phyloP scores from a whole-genome alignment of 2,888 invertebrate genomes.

The Epinotia nisella region DNA sequence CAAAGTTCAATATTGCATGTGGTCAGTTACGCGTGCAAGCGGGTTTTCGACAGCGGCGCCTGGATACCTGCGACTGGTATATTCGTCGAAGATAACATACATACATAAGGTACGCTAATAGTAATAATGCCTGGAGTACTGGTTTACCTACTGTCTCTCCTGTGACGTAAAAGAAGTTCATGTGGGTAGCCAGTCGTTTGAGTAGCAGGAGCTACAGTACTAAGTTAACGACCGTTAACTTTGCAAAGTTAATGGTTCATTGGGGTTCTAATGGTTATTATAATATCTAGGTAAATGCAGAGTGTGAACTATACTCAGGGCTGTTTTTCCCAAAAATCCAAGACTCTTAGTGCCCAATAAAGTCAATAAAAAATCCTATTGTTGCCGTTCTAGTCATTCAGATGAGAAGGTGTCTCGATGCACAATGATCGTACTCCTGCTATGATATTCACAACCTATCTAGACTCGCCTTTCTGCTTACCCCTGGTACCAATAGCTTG shows the following conservation, averaged over 20 bases:
- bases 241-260: too few species aligned
- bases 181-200: background rate
- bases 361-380: slow-evolving; percentile 8
- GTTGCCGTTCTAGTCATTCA: slow-evolving; percentile 1
- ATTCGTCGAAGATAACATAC: background rate
- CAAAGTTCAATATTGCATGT: background rate
- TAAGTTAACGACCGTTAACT: too few species aligned
- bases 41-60: background rate
- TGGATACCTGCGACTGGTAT: background rate
- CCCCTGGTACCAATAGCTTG: background rate
- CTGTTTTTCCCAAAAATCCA: too few species aligned
- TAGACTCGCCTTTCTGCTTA: background rate
- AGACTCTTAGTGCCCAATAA: background rate
- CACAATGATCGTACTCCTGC: slow-evolving; percentile 22
- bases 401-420: slow-evolving; percentile 5
- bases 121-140: background rate
- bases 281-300: too few species aligned
- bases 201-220: background rate
- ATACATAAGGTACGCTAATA: background rate
- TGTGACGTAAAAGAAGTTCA: background rate
- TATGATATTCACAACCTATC: background rate
- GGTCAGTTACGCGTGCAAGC: background rate
- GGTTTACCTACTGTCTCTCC: too few species aligned
- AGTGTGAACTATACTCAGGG: too few species aligned
- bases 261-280: too few species aligned